Conservation (phyloP, 2,113 vertebrate species). For the Peromyscus leucopus region DNA sequence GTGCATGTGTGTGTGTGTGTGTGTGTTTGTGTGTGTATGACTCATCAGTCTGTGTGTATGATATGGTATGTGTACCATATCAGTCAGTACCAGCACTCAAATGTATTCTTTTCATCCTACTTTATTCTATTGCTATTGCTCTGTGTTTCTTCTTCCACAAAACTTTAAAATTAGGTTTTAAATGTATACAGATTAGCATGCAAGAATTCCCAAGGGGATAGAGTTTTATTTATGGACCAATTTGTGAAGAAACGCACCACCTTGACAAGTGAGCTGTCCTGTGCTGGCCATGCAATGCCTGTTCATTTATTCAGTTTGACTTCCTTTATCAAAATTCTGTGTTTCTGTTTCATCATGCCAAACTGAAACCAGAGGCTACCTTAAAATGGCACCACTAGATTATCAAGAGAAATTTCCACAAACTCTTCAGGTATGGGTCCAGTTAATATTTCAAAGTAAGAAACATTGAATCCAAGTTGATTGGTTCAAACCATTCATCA, state of each 20-base stretch:
- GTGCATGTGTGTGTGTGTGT: neutral
- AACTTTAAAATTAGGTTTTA: neutral
- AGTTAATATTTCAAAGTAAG: neutral
- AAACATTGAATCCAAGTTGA: neutral
- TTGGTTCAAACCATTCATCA: neutral
- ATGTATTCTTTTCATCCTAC: neutral
- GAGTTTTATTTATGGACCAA: neutral
- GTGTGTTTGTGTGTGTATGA: neutral
- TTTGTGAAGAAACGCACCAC: neutral
- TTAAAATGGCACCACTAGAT: neutral
- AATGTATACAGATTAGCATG: neutral
- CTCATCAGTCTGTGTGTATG: neutral
- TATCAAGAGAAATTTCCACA: neutral
- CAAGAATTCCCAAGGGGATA: neutral
- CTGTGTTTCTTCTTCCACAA: no score
- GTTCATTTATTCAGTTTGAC: neutral
- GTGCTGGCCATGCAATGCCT: rapidly evolving
- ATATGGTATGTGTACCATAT: neutral
- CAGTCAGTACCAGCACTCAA: neutral
- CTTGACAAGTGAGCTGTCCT: neutral
- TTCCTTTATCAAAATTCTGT: neutral
- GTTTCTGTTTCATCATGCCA: neutral
- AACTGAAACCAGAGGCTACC: neutral
- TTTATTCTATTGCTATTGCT: neutral
- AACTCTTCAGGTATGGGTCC: neutral